Conservation (phyloP, 1,140 invertebrate species). For the Ips typographus region DNA sequence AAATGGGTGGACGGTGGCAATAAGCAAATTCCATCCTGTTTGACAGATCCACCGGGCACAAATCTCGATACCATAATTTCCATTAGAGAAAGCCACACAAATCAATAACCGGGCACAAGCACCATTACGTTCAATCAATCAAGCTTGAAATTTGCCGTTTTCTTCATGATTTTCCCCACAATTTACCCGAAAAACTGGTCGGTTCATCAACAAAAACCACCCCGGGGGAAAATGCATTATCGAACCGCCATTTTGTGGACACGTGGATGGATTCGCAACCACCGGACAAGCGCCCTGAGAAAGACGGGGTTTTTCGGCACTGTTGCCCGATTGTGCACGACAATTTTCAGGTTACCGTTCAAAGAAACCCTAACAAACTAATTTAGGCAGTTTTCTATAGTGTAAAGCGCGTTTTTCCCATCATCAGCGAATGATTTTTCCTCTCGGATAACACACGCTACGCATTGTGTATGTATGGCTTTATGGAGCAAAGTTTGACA, state of each 20-base stretch:
- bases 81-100: not conserved
- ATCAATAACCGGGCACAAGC: slow-evolving; percentile 4
- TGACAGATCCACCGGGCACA: slow-evolving; percentile 47
- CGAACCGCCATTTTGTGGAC: slow-evolving; percentile 8
- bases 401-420: no score
- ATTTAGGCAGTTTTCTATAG: no score
- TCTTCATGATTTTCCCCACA: no score
- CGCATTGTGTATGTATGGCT: no score
- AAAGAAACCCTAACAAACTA: no score
- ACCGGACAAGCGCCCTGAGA: not conserved
- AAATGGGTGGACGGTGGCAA: slow-evolving; percentile 47
- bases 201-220: slow-evolving; percentile 19
- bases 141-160: not conserved
- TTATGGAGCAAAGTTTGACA: no score
- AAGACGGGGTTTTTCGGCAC: no score
- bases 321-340: no score
- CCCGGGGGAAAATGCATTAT: slow-evolving; percentile 16
- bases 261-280: not conserved
- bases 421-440: no score
- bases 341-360: no score
- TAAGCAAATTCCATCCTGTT: slow-evolving; percentile 49
- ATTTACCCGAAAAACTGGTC: not conserved
- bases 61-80: slow-evolving; percentile 46
- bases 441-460: no score
- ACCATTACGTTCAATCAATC: slow-evolving; percentile 7